A percentile compares a stretch with the other conserved stretches of the same genome.
Conservation (phyloP, 2,113 vertebrate genomes). For the Pomatorhinus ruficollis region DNA sequence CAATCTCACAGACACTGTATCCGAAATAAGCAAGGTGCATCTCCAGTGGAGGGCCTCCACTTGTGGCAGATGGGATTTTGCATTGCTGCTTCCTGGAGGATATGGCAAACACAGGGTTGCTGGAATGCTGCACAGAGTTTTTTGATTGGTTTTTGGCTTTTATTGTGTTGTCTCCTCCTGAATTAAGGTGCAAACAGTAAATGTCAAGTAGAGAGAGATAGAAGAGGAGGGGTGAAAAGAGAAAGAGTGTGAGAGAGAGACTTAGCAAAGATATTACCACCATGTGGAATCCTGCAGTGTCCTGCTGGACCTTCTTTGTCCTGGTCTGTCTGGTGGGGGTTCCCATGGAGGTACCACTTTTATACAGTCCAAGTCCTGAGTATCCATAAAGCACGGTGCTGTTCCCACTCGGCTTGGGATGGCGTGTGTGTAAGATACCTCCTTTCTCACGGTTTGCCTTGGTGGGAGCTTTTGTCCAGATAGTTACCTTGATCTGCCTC, state of each 20-base stretch:
- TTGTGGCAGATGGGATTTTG: background rate
- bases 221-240: accelerated
- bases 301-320: background rate
- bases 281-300: background rate
- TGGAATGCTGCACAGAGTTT: background rate
- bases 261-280: background rate
- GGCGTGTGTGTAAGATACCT: background rate
- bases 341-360: background rate
- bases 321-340: background rate
- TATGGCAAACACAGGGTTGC: accelerated
- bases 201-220: background rate
- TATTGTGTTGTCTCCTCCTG: background rate
- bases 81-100: background rate
- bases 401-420: accelerated
- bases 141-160: background rate
- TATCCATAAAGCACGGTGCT: no score
- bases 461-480: background rate
- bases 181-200: background rate
- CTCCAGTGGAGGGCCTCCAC: background rate
- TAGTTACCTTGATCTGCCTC: background rate
- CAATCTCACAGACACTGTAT: background rate
- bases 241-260: background rate
- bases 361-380: background rate
- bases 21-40: background rate
- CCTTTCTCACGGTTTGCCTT: background rate